Evolutionary conservation across 2,888 invertebrate genomes (phyloP), one percentile per base, ranked within the genome.

Genomic region (Limnephilus auricula): DNA sequence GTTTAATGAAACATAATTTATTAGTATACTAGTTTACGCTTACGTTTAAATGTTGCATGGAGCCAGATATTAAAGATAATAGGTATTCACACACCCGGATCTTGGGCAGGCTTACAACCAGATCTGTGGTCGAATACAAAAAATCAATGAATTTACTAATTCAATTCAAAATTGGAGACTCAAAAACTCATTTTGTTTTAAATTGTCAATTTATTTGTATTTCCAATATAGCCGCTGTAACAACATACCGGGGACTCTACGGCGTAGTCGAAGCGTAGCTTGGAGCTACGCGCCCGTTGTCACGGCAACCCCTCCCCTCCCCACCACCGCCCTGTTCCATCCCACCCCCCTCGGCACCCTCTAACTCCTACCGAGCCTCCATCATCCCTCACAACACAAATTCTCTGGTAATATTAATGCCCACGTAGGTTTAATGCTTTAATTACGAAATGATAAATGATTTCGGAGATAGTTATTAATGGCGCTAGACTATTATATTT

Each of bases 401-500:
- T 86, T 86, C 65, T 65, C 32, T 50, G 84, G 65, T 65, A 65
- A 86, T 86, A 86, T 50, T 65, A 86, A 86, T 65, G 50, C 65
- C 32, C 95, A 95, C 94, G 95, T 95, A 95, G 95, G 65, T n/a
- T 65, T 65, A 50, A 50, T 50, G 50, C 18, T 50, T 50, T 50
- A 65, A 65, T 65, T 65, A 65, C 25, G 9, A 65, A 65, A 65
- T 65, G 25, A 65, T 65, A 65, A 65, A 25, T 65, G 65, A 65
- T 65, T 65, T 25, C 9, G 65, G 25, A n/a, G 25, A 25, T 25
- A 65, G 25, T 65, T 65, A n/a, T n/a, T 65, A 65, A 25, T 25
- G 6, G 6, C 0, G 25, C 65, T 2, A 6, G 25, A 65, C 6
- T n/a, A 65, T n/a, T 25, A n/a, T 65, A 65, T 65, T 65, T 25